phyloP scores from a whole-genome alignment of 2,888 invertebrate species.

The Platycnemis pennipes region DNA sequence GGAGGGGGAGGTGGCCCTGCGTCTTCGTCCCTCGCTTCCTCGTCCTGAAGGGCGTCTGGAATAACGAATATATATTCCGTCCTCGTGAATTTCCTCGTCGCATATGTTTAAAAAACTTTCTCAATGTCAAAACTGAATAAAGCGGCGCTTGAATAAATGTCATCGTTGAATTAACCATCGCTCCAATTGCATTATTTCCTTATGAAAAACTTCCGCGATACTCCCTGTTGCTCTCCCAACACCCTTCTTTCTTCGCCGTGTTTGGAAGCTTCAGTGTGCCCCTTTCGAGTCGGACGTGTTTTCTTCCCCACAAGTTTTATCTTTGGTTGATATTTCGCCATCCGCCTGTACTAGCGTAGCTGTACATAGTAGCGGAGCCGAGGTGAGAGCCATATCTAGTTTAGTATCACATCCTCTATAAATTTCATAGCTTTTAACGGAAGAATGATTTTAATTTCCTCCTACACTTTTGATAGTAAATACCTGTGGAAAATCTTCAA shows the following conservation, averaged over 20 bases:
- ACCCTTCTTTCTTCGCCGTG: not conserved
- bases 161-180: conserved; percentile 59
- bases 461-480: too few relatives aligned
- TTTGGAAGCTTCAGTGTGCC: not conserved
- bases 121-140: conserved; percentile 68
- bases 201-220: conserved; percentile 35
- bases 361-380: too few relatives aligned
- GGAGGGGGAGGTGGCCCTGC: not conserved
- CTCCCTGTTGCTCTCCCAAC: not conserved
- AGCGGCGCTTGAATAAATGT: conserved; percentile 52
- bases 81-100: conserved; percentile 58
- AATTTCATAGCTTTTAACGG: too few relatives aligned
- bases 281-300: not conserved
- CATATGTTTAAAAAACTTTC: conserved; percentile 65
- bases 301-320: not conserved
- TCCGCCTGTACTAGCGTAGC: not conserved
- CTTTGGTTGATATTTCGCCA: not conserved
- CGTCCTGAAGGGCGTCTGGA: conserved; percentile 61
- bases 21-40: not conserved
- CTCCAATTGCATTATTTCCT: conserved; percentile 58
- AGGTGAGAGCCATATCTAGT: not conserved
- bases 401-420: too few relatives aligned
- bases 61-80: conserved; percentile 56
- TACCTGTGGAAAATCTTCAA: too few relatives aligned
- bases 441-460: too few relatives aligned